Base-by-base conservation (phyloP, 2,888 invertebrate genomes). In the Stenodera caucasica region DNA sequence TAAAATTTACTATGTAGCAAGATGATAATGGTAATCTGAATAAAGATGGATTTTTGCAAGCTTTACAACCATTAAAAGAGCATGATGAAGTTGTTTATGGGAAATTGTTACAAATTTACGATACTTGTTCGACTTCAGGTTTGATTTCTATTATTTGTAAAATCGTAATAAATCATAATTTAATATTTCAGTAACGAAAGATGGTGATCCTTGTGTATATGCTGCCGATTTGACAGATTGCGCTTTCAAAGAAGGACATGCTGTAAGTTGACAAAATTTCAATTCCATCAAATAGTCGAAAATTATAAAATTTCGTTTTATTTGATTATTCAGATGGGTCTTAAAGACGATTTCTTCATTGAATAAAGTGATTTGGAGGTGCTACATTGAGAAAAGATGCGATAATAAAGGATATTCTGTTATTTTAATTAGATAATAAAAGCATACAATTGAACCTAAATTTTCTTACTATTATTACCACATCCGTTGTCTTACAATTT, bases 11-110 rank as follows among this genome's bases (percentile, higher is more conserved):
- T 45, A 9, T 21, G 49, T 55, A 69, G 68, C 56, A 61, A 65
- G 66, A 61, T 7, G 55, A 37, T 0, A 67, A 68, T 58, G 71
- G 70, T 9, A 61, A 55, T 9, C 54, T 66, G 12, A 59, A 71
- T 51, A 45, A 40, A 30, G 66, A 67, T 18, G 65, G 64, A 12
- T 57, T 60, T 2, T 26, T 68, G n/a, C 21, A 60, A 52, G 29
- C 60, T 21, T 49, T 70, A 49, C 57, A 65, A 14, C 63, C 61
- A 12, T 12, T 71, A 12, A 70, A 71, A 50, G 61, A 55, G 12
- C 40, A 64, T 18, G 70, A 72, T 58, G 40, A 56, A 11, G 68
- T 65, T 9, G 18, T 69, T 0, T 65, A 64, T 30, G 63, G 63
- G 0, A 68, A 69, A 60, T 37, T 70, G 6, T 14, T 59, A 8